Evolutionary conservation across 2,888 invertebrate species (phyloP).

Genomic region (Tachina grossa): DNA sequence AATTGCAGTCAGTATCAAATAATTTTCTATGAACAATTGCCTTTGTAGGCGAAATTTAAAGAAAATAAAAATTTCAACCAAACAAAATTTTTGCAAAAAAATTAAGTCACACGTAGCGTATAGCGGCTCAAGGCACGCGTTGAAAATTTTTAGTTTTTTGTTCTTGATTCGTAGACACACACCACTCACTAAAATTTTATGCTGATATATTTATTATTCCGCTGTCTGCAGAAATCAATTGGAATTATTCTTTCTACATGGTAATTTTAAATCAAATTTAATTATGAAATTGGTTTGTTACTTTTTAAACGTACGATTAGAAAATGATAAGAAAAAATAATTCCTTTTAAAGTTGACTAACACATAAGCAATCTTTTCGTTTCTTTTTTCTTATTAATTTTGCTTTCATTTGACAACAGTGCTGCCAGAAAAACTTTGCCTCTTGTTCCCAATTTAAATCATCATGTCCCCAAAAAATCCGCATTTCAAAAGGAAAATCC

Average conservation of each 20-base stretch:
- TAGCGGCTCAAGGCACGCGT: slow-evolving; percentile 59
- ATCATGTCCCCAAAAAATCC: no score
- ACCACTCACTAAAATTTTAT: slow-evolving; percentile 10
- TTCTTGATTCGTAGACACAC: slow-evolving; percentile 36
- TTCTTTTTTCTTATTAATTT: slow-evolving; percentile 21
- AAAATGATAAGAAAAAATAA: slow-evolving; percentile 51
- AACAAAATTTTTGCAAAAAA: slow-evolving; percentile 29
- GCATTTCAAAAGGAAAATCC: no score
- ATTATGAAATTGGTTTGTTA: slow-evolving; percentile 42
- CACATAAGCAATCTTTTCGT: slow-evolving; percentile 47
- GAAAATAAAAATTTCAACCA: slow-evolving; percentile 50
- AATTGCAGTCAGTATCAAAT: slow-evolving; percentile 74
- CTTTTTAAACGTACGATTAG: slow-evolving; percentile 12
- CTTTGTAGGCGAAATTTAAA: slow-evolving; percentile 73
- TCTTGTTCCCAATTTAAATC: no score
- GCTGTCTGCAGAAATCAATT: not conserved
- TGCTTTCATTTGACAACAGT: slow-evolving; percentile 34
- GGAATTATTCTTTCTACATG: slow-evolving; percentile 17
- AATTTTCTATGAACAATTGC: slow-evolving; percentile 71
- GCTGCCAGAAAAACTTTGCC: no score
- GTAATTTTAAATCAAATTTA: slow-evolving; percentile 4
- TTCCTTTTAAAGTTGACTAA: slow-evolving; percentile 53
- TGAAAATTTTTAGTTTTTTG: slow-evolving; percentile 38
- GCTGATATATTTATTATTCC: slow-evolving; percentile 1
- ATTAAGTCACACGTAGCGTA: slow-evolving; percentile 58